Percentiles rank a stretch among this genome's conserved stretches.
Conservation (phyloP, 2,888 invertebrate species). For the Caenorhabditis sp. region DNA sequence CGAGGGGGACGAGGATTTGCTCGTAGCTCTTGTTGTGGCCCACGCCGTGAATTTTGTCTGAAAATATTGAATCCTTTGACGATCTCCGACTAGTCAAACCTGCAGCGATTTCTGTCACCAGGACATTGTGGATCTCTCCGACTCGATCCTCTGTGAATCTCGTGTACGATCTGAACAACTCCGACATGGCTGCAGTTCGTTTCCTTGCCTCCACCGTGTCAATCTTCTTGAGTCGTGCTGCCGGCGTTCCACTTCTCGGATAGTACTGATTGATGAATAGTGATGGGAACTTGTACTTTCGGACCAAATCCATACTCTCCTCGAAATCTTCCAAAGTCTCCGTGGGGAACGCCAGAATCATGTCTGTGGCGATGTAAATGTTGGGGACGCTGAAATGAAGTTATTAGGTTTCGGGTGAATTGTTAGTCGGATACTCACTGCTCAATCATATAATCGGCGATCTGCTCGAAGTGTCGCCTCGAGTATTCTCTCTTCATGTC, state of each 20-base stretch:
- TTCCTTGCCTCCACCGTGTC: constrained; percentile 88
- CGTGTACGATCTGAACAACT: constrained; percentile 87
- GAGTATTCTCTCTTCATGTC: constrained; percentile 98
- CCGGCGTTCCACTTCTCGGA: constrained; percentile 96
- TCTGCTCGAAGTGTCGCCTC: constrained; percentile 91
- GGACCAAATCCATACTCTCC: constrained; percentile 89
- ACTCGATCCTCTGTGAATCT: constrained; percentile 88
- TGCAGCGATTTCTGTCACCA: constrained; percentile 93
- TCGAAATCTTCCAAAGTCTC: constrained; percentile 94
- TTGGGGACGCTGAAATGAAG: constrained; percentile 89
- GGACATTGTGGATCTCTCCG: constrained; percentile 85
- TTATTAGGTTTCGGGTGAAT: not conserved
- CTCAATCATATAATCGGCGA: constrained; percentile 90
- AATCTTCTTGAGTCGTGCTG: constrained; percentile 90
- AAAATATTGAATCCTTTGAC: constrained; percentile 12
- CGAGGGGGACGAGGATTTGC: constrained; percentile 86
- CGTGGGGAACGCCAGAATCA: constrained; percentile 98
- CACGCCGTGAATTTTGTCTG: constrained; percentile 92
- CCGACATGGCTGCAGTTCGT: constrained; percentile 92
- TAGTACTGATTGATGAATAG: constrained; percentile 99
- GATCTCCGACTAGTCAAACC: not conserved
- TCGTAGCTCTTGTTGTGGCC: constrained; percentile 97
- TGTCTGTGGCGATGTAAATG: constrained; percentile 96
- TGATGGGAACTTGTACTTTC: constrained; percentile 90
- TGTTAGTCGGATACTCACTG: constrained; percentile 85